These are phyloP conservation scores for Phainopepla nitens DNA, from an alignment of 2,113 vertebrate species.

Conservation along the genomic window DNA sequence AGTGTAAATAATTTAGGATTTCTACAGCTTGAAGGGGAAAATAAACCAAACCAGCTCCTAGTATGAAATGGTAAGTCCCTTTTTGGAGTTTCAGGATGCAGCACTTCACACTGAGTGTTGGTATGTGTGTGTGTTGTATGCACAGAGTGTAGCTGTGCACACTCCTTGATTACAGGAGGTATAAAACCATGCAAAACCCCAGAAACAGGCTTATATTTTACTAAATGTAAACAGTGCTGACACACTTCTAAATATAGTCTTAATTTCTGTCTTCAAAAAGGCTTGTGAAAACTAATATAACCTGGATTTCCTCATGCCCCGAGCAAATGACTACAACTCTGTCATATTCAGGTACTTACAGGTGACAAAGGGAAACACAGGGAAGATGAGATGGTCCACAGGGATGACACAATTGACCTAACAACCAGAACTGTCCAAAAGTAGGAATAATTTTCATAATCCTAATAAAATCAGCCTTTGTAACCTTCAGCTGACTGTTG, in stretches of 20 bases:
- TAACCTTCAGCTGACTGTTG: background rate
- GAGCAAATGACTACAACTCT: background rate
- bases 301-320: background rate
- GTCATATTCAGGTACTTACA: background rate
- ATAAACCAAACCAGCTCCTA: background rate
- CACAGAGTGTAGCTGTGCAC: no score
- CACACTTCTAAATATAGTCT: background rate
- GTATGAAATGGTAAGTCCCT: background rate
- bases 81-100: background rate
- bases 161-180: background rate
- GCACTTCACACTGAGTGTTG: background rate
- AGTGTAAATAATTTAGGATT: slow-evolving; percentile 4
- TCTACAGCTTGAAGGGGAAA: background rate
- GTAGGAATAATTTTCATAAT: background rate
- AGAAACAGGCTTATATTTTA: background rate
- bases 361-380: background rate
- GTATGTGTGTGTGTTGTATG: accelerated
- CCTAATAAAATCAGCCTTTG: background rate
- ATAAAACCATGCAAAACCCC: background rate
- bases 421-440: background rate
- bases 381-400: background rate
- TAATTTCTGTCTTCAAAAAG: slow-evolving; percentile 19
- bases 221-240: background rate
- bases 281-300: background rate
- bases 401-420: background rate